Percentiles rank a stretch among this genome's conserved stretches.
These are phyloP conservation scores for Pao palembangensis DNA, from an alignment of 2,113 vertebrate genomes.

Conservation along the genomic window DNA sequence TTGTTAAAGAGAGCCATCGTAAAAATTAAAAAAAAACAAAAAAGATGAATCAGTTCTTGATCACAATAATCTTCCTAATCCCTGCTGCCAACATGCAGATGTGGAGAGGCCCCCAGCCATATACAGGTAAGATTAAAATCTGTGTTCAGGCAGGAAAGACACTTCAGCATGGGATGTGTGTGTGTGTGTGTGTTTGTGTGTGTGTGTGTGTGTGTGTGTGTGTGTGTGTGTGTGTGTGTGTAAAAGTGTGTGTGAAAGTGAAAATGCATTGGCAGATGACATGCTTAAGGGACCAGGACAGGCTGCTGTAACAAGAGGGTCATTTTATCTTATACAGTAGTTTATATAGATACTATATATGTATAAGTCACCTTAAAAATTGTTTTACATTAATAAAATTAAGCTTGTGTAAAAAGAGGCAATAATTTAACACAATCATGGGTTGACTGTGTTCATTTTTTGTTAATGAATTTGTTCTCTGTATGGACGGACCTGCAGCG, in stretches of 20 bases:
- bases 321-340: constrained; percentile 24
- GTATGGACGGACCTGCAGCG: too few species aligned
- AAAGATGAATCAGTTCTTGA: constrained; percentile 85
- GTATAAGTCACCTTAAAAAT: too few species aligned
- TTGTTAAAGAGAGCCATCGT: constrained; percentile 8
- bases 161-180: not conserved
- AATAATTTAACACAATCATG: too few species aligned
- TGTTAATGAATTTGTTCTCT: too few species aligned
- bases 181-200: not conserved
- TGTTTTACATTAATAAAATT: too few species aligned
- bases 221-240: not conserved
- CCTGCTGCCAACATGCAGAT: constrained; percentile 79
- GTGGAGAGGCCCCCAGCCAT: constrained; percentile 51
- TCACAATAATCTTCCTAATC: constrained; percentile 83
- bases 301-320: constrained; percentile 44
- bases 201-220: too few species aligned
- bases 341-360: too few species aligned
- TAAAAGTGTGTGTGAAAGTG: constrained; percentile 1
- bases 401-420: too few species aligned
- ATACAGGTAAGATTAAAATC: constrained; percentile 79
- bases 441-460: too few species aligned
- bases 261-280: constrained; percentile 5
- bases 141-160: not conserved
- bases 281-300: constrained; percentile 10
- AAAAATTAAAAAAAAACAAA: constrained; percentile 32